These are phyloP conservation scores for Microtus richardsoni DNA, from an alignment of 2,113 vertebrate species.

Conservation along the genomic window DNA sequence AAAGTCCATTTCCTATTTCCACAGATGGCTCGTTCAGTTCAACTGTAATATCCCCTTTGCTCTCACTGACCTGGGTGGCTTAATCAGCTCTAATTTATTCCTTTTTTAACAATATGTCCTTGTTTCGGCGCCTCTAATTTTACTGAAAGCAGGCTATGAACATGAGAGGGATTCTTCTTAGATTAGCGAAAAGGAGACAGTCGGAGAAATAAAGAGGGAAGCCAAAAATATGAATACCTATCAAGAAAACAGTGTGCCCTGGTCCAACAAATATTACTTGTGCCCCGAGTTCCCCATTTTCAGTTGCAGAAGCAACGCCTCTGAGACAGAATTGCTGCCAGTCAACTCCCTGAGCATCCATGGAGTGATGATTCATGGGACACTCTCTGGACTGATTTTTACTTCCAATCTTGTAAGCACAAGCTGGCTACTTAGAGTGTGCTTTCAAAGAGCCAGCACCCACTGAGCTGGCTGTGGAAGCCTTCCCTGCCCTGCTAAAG, in stretches of 20 bases:
- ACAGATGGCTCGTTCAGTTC: conserved; percentile 73
- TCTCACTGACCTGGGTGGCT: conserved; percentile 51
- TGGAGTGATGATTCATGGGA: conserved; percentile 71
- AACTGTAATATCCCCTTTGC: conserved; percentile 72
- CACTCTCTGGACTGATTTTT: conserved; percentile 66
- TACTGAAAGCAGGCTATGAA: conserved; percentile 69
- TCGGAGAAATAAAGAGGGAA: not conserved
- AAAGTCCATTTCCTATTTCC: conserved; percentile 79
- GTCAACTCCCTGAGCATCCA: conserved; percentile 77
- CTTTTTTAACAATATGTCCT: conserved; percentile 80
- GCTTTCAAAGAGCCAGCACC: conserved; percentile 57
- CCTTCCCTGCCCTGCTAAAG: conserved; percentile 34
- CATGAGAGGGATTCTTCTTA: conserved; percentile 62
- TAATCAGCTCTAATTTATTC: conserved; percentile 74
- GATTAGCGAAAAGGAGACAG: not conserved
- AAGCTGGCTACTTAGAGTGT: conserved; percentile 46
- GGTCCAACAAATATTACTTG: conserved; percentile 33
- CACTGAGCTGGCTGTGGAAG: not conserved
- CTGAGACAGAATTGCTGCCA: conserved; percentile 74
- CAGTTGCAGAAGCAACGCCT: conserved; percentile 60
- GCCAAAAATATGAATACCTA: not conserved
- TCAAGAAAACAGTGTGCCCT: conserved; percentile 28
- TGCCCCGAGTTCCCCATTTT: conserved; percentile 35
- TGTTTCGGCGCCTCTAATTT: conserved; percentile 79
- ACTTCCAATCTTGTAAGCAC: conserved; percentile 54